A percentile compares a stretch with the other conserved stretches of the same genome.
Conservation (phyloP, 1,140 invertebrate genomes). For the Drosophila eugracilis region DNA sequence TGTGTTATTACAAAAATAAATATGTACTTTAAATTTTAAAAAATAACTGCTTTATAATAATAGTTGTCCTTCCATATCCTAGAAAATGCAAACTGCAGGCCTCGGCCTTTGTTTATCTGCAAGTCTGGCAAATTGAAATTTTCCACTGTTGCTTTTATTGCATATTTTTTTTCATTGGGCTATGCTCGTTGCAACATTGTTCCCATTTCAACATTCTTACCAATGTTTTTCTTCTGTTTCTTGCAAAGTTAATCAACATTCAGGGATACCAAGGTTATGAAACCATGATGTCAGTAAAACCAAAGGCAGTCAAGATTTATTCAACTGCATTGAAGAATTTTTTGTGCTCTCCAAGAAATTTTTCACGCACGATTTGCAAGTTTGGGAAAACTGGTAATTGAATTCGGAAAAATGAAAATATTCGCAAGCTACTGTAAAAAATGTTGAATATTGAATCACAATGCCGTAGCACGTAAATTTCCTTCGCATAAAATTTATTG, state of each 20-base stretch:
- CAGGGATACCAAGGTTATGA: conserved; percentile 6
- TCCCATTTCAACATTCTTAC: not conserved
- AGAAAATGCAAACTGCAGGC: too few species aligned
- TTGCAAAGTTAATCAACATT: conserved; percentile 10
- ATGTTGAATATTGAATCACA: not conserved
- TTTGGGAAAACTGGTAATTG: conserved; percentile 26
- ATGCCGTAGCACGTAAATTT: not conserved
- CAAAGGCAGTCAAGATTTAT: conserved; percentile 9
- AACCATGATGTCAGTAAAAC: not conserved
- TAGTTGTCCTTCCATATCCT: too few species aligned
- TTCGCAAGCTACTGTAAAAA: not conserved
- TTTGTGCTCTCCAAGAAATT: not conserved
- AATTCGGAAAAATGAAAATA: conserved; percentile 11
- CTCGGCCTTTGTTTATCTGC: not conserved
- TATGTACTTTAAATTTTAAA: too few species aligned
- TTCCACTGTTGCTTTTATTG: not conserved
- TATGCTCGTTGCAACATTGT: not conserved
- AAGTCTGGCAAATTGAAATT: not conserved
- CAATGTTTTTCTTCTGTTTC: not conserved
- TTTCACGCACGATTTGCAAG: conserved; percentile 16
- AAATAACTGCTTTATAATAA: too few species aligned
- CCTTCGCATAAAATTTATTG: not conserved
- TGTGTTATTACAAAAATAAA: too few species aligned
- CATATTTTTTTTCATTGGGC: not conserved
- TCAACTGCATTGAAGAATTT: conserved; percentile 7